Evolutionary conservation across 2,888 invertebrate genomes (phyloP).

Genomic region (Lordiphosa andalusiaca): DNA sequence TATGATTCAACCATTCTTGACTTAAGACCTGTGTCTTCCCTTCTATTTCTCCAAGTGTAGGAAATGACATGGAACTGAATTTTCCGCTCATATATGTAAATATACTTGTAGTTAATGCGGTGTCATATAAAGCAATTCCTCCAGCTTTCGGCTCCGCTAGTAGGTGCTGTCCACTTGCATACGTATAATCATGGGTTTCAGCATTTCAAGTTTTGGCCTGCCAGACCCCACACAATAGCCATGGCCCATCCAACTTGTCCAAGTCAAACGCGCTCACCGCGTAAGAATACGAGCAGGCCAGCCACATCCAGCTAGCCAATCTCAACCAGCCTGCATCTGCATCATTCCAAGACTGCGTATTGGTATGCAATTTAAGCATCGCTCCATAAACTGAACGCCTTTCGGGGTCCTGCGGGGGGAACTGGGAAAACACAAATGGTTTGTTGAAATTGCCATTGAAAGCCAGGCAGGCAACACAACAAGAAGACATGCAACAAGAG

Average conservation of each 20-base stretch:
- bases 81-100: neutral
- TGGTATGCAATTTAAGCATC: conserved; percentile 25
- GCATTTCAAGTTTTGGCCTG: conserved; percentile 11
- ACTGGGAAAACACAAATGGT: conserved; percentile 19
- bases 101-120: neutral
- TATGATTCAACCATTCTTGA: no score
- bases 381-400: conserved; percentile 30
- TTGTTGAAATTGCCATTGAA: conserved; percentile 35
- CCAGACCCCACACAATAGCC: conserved; percentile 13
- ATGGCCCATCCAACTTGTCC: conserved; percentile 15
- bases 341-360: conserved; percentile 5
- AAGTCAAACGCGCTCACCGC: conserved; percentile 11
- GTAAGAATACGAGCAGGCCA: conserved; percentile 10
- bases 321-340: conserved; percentile 1
- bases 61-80: no score
- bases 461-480: conserved; percentile 17
- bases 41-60: no score
- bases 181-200: conserved; percentile 13
- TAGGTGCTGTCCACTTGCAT: conserved; percentile 10
- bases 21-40: no score
- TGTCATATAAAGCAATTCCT: conserved; percentile 11
- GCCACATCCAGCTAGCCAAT: conserved; percentile 9
- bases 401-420: conserved; percentile 5
- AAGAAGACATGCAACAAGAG: conserved; percentile 13
- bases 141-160: neutral